Evolutionary conservation across 2,888 invertebrate species (phyloP).

Genomic region (Stictocephala bisonia): DNA sequence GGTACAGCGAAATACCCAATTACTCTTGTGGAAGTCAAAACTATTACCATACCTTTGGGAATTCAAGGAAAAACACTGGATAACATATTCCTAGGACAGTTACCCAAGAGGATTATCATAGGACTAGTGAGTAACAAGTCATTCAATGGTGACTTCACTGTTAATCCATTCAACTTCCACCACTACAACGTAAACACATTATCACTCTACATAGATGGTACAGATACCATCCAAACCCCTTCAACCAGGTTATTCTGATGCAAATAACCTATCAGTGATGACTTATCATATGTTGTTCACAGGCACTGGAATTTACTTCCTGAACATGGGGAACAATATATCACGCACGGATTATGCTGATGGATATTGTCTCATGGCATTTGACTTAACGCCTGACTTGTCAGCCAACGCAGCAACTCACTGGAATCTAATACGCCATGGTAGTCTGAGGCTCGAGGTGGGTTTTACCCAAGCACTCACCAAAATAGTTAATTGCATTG

Average conservation of each 20-base stretch:
- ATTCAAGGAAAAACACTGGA: constrained; percentile 52
- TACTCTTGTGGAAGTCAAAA: constrained; percentile 55
- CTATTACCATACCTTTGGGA: constrained; percentile 54
- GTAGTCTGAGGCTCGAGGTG: neutral
- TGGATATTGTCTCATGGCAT: constrained; percentile 56
- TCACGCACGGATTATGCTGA: constrained; percentile 43
- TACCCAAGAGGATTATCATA: constrained; percentile 61
- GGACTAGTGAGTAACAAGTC: constrained; percentile 52
- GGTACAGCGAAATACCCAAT: constrained; percentile 56
- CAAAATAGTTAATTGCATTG: constrained; percentile 55
- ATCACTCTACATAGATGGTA: constrained; percentile 54
- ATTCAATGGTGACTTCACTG: neutral
- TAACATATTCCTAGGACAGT: constrained; percentile 59
- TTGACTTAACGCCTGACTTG: constrained; percentile 59
- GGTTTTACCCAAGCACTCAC: constrained; percentile 41
- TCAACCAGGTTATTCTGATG: constrained; percentile 47
- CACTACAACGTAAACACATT: constrained; percentile 51
- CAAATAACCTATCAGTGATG: constrained; percentile 49
- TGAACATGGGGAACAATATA: neutral
- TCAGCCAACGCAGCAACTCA: constrained; percentile 47
- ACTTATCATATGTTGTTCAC: constrained; percentile 58
- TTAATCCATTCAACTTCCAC: constrained; percentile 45
- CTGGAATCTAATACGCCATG: neutral
- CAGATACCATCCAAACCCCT: constrained; percentile 48
- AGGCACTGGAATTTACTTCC: neutral